A percentile compares a stretch with the other conserved stretches of the same genome.
phyloP scores from a whole-genome alignment of 2,113 vertebrate genomes.

The Gracilinanus agilis region DNA sequence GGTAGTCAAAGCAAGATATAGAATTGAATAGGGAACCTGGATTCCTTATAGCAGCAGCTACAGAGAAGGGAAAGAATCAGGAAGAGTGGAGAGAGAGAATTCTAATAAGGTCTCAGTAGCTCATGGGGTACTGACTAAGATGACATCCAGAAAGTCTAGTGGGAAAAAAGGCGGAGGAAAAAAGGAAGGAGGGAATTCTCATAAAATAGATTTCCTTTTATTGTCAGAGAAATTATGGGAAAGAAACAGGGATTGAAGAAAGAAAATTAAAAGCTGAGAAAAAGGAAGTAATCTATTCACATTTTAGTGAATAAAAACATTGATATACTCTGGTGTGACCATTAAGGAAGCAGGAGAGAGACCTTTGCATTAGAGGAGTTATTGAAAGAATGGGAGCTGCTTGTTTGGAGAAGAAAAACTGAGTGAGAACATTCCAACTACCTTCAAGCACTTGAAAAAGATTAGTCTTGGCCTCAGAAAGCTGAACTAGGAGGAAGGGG shows the following conservation, averaged over 20 bases:
- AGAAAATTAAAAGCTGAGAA: background rate
- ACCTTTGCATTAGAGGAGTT: background rate
- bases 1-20: background rate
- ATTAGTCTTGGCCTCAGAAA: background rate
- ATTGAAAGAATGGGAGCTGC: background rate
- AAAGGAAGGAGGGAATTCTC: background rate
- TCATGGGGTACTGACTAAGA: background rate
- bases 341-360: background rate
- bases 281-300: background rate
- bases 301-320: background rate
- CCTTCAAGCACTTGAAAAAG: background rate
- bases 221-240: background rate
- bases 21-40: background rate
- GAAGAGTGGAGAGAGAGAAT: background rate
- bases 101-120: background rate
- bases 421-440: background rate
- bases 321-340: background rate
- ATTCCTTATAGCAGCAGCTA: background rate
- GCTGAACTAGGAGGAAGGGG: background rate
- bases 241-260: background rate
- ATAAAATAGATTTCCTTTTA: background rate
- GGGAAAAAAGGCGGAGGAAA: background rate
- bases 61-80: background rate
- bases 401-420: background rate
- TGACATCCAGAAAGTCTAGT: background rate